Percentiles rank a stretch among this genome's conserved stretches.
phyloP scores from a whole-genome alignment of 2,113 vertebrate species.

The Rhadina sibilatrix region DNA sequence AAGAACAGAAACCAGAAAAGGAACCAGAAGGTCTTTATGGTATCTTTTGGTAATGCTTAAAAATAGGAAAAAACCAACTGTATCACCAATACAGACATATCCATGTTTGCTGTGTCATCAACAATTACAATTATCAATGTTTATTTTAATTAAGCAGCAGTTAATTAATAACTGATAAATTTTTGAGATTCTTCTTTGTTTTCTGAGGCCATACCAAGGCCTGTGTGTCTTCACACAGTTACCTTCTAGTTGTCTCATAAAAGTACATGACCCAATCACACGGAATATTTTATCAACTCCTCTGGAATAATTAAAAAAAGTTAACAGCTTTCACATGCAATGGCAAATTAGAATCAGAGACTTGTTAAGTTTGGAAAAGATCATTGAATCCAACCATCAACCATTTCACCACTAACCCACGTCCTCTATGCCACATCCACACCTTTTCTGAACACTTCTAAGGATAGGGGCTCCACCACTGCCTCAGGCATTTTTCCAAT shows the following conservation, averaged over 20 bases:
- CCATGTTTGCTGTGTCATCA: neutral
- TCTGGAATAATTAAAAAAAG: neutral
- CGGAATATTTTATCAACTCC: neutral
- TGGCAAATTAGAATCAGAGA: neutral
- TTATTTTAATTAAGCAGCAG: neutral
- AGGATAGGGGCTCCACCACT: neutral
- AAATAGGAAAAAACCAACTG: neutral
- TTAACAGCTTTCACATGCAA: neutral
- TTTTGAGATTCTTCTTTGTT: neutral
- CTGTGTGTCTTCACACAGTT: neutral
- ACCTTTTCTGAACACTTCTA: neutral
- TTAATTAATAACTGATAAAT: neutral
- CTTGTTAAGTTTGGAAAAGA: neutral
- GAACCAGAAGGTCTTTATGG: neutral
- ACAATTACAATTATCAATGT: neutral
- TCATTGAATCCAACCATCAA: neutral
- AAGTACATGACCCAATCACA: neutral
- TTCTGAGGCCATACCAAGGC: neutral
- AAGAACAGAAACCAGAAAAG: neutral
- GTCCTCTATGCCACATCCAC: neutral
- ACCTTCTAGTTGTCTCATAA: neutral
- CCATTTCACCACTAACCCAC: neutral
- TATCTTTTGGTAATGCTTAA: neutral
- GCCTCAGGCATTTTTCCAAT: neutral
- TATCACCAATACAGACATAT: neutral